These are phyloP conservation scores for Brachyhypopomus gauderio DNA, from an alignment of 2,113 vertebrate genomes.

Conservation along the genomic window DNA sequence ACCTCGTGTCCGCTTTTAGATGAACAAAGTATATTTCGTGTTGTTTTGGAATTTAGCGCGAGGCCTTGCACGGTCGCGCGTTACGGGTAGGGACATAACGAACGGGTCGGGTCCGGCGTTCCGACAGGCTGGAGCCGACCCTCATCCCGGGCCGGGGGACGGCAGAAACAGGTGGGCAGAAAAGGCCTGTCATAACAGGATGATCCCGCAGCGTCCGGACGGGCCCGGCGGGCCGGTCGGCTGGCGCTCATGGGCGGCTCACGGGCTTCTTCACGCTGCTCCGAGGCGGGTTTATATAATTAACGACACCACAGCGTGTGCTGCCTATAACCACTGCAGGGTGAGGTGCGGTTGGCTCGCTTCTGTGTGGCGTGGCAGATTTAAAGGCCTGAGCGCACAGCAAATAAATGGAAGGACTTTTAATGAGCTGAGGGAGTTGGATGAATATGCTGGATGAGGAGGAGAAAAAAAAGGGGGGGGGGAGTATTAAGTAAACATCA, in stretches of 20 bases:
- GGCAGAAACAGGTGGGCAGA: too few relatives aligned
- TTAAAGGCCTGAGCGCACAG: conserved; percentile 83
- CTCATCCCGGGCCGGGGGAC: too few relatives aligned
- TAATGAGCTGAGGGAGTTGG: conserved; percentile 86
- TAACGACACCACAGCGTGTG: conserved; percentile 88
- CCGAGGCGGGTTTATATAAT: conserved; percentile 84
- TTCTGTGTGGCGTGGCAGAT: conserved; percentile 82
- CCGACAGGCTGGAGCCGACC: too few relatives aligned
- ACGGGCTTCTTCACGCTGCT: conserved; percentile 66
- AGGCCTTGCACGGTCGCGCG: too few relatives aligned
- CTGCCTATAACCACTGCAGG: conserved; percentile 92
- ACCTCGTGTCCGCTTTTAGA: too few relatives aligned
- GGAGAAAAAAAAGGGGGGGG: conserved; percentile 35
- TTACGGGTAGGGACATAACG: too few relatives aligned
- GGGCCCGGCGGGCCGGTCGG: conserved; percentile 2
- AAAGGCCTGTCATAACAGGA: neutral
- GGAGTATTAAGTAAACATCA: conserved; percentile 79
- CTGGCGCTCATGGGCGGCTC: neutral
- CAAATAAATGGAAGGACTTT: conserved; percentile 87
- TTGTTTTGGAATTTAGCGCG: too few relatives aligned
- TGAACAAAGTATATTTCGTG: too few relatives aligned
- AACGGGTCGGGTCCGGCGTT: too few relatives aligned
- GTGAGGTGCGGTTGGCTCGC: conserved; percentile 87
- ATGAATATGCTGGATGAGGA: conserved; percentile 71
- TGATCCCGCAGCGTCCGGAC: conserved; percentile 13